Conservation (phyloP, 2,888 invertebrate species). For the Allolobophora icterica region DNA sequence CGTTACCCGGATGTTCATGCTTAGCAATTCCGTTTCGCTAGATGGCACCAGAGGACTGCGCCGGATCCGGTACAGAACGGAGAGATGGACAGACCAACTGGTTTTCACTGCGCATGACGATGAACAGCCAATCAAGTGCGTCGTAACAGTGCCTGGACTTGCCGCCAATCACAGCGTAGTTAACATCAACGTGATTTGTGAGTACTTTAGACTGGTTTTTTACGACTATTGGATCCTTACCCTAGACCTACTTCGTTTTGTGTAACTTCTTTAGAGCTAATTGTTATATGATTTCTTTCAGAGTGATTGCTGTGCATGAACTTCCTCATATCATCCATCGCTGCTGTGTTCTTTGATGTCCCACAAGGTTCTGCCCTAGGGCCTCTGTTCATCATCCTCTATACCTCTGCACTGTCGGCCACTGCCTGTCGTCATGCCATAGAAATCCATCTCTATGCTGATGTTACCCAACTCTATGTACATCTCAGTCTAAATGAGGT, state of each 20-base stretch:
- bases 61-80: conserved; percentile 37
- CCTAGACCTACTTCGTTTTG: background rate
- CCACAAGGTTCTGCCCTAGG: no score
- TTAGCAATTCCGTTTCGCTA: background rate
- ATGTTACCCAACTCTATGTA: no score
- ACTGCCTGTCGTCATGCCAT: no score
- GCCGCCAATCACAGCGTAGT: conserved; percentile 31
- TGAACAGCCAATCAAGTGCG: conserved; percentile 40
- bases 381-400: no score
- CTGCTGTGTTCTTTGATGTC: no score
- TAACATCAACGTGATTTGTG: conserved; percentile 33
- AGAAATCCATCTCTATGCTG: no score
- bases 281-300: no score
- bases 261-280: background rate
- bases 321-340: no score
- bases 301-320: no score
- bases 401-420: no score
- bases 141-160: conserved; percentile 44
- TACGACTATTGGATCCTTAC: background rate
- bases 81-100: conserved; percentile 41
- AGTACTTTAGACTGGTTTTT: background rate
- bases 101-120: conserved; percentile 42
- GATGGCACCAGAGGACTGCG: conserved; percentile 33
- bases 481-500: no score
- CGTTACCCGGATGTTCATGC: conserved; percentile 34